These are phyloP conservation scores for Nomia melanderi DNA, from an alignment of 1,140 invertebrate species.

Conservation along the genomic window DNA sequence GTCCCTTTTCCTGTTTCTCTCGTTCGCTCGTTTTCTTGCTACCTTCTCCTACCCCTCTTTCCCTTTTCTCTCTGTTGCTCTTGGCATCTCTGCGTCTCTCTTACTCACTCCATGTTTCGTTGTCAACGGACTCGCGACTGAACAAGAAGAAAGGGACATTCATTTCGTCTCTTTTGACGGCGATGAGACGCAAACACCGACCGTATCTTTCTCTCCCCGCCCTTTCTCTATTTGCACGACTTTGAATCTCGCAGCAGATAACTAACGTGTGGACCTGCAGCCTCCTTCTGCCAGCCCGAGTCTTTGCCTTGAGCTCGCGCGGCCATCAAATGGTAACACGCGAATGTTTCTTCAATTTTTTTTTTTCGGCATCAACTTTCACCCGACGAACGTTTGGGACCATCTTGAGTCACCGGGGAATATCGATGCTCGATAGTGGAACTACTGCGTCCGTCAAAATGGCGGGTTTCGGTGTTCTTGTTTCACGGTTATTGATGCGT, in stretches of 20 bases:
- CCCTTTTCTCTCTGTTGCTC: neutral
- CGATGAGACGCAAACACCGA: constrained; percentile 77
- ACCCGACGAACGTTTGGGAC: too few species aligned
- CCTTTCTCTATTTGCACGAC: constrained; percentile 76
- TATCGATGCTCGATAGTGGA: too few species aligned
- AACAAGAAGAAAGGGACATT: constrained; percentile 69
- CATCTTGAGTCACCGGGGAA: too few species aligned
- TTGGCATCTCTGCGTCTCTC: neutral
- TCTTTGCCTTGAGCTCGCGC: constrained; percentile 1
- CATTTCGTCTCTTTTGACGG: constrained; percentile 75
- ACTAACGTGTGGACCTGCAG: constrained; percentile 61
- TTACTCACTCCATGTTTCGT: constrained; percentile 16
- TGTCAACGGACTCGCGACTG: constrained; percentile 41
- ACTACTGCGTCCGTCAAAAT: too few species aligned
- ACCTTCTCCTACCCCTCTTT: neutral
- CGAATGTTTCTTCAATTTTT: too few species aligned
- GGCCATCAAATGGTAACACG: too few species aligned
- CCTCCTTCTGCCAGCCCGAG: constrained; percentile 8
- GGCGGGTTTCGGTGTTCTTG: too few species aligned
- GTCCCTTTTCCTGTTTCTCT: constrained; percentile 12
- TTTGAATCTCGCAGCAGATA: constrained; percentile 79
- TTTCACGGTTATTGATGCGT: too few species aligned
- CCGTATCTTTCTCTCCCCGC: constrained; percentile 52
- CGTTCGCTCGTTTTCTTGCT: neutral
- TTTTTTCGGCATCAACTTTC: too few species aligned